Evolutionary conservation across 2,113 vertebrate genomes (phyloP), one percentile per base, ranked within the genome.

Genomic region (Sapajus apella): DNA sequence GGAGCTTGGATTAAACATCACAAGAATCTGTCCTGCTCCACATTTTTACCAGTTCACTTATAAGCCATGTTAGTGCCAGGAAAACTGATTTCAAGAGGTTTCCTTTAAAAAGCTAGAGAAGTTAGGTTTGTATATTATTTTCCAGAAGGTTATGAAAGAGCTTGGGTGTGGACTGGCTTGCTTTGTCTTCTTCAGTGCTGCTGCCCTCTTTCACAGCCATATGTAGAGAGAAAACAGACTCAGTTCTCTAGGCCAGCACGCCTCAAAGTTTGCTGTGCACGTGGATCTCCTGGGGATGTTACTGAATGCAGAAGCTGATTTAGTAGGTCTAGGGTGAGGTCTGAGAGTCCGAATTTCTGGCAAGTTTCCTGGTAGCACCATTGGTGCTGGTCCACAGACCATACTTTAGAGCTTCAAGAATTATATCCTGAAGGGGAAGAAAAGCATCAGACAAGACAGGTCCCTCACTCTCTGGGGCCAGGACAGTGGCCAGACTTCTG

Each of bases 101-200:
- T 72, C 77, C 81, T 37, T 64, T 35, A 68, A 12, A 80, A 58
- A 43, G 90, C 30, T 52, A 47, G 92, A 64, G 58, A 72, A 12
- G 52, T 30, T 68, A n/a, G 47, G 32, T 72, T 85, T 97, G 43
- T 50, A 45, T 90, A 55, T 43, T 72, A 37, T 86, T 93, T 96
- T 86, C 52, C 43, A 76, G 61, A 70, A 75, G 50, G 27, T 47
- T 64, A 64, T 50, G 23, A 56, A 64, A 32, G 81, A 45, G 32
- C 27, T 23, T 70, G 16, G 81, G 32, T 3, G 0, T 30, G 32
- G 40, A 45, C 68, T 16, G 10, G 18, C 83, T 93, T 88, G 58
- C 68, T 66, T 82, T 66, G 21, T n/a, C 1, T 45, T 52, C 11
- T 21, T 93, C 21, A 21, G 45, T 20, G 73, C 50, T 25, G 1